Evolutionary conservation across 2,113 vertebrate genomes (phyloP), one percentile per base, ranked within the genome.

Genomic region (Daphoenositta chrysoptera): DNA sequence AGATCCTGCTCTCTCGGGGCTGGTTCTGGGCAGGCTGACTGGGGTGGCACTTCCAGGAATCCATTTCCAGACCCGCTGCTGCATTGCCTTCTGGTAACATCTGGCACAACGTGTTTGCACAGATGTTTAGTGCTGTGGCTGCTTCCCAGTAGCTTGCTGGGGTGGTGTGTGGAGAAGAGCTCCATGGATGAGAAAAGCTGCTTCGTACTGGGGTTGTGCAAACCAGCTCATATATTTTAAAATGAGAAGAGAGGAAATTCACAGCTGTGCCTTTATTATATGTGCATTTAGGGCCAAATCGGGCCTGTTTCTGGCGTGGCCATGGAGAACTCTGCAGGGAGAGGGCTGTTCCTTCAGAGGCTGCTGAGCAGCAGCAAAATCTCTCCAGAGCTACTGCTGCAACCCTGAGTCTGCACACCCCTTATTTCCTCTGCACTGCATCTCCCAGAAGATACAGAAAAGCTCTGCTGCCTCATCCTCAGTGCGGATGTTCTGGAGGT

Each of bases 231-330:
- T 91, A 30, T 73, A 63, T 88, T 92, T 92, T 64, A 75, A 92
- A 89, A 51, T 13, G 30, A 70, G 75, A 80, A 89, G 58, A 89
- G 82, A 90, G 69, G 82, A 93, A 94, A 73, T 83, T 88, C 87
- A 63, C 93, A 96, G 82, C 94, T 96, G 91, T 69, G 58, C 40
- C 86, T 93, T 70, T 76, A 33, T 80, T 88, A 33, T 18, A 50
- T 31, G 37, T 58, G 50, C 20, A 51, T 73, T 91, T 83, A 64
- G 56, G 87, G 82, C 78, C 79, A 93, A 88, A 77, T 28, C 37
- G 30, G 70, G 71, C 63, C 87, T 93, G 42, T 54, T 91, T 87
- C 89, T 96, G 89, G 79, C 63, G 28, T 58, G 90, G 89, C 60
- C 14, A 1, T 35, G 44, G 56, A 91, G 47, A 89, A 23, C 3